phyloP scores from a whole-genome alignment of 1,140 invertebrate genomes.

The Drosophila varians region DNA sequence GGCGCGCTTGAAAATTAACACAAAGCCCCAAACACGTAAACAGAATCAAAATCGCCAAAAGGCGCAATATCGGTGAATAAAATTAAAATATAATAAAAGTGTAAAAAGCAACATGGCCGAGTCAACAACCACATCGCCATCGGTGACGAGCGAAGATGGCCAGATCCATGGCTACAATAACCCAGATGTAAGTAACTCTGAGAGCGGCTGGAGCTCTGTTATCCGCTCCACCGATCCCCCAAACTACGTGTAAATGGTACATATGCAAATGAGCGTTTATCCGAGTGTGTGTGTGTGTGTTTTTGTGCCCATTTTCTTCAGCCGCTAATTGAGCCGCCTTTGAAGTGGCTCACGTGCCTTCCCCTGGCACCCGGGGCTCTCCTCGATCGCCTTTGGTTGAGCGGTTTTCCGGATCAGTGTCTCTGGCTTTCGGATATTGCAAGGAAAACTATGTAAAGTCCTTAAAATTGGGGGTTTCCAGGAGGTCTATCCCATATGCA shows the following conservation, averaged over 20 bases:
- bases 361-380: not conserved
- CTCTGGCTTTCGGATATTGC: not conserved
- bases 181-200: conserved; percentile 58
- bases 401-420: not conserved
- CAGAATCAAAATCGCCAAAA: conserved; percentile 6
- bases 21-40: too few relatives aligned
- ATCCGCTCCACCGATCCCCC: not conserved
- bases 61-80: conserved; percentile 9
- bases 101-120: conserved; percentile 61
- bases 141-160: conserved; percentile 66
- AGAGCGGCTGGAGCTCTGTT: not conserved
- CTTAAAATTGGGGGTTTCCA: too few relatives aligned
- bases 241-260: too few relatives aligned
- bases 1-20: conserved; percentile 64
- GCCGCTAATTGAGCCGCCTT: conserved; percentile 54
- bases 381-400: not conserved
- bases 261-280: conserved; percentile 32
- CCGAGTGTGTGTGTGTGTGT: conserved; percentile 1
- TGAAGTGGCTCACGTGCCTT: conserved; percentile 43
- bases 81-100: conserved; percentile 25
- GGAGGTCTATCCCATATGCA: too few relatives aligned
- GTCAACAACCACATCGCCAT: conserved; percentile 61
- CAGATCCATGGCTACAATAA: conserved; percentile 77
- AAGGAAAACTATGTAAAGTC: not conserved
- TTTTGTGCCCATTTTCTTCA: conserved; percentile 35